Base-by-base conservation (phyloP, 2,797 vertebrate species). In the Synanceia verrucosa region DNA sequence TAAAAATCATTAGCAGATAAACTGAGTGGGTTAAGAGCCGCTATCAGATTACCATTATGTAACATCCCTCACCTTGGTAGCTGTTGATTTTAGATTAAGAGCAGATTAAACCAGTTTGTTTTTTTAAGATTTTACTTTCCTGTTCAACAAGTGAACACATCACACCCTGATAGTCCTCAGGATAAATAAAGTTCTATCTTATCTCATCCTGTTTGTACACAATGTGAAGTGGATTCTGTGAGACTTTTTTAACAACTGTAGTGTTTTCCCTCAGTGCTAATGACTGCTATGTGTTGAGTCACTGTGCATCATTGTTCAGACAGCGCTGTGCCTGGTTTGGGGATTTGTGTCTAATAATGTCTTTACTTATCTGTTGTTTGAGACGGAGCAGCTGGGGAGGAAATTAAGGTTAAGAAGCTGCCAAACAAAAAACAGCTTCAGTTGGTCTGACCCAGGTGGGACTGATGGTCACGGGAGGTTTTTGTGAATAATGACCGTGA, bases 361-460 rank as follows among this genome's bases (percentile, higher is more conserved):
- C n/a, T 66, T 75, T 16, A 36, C 29, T 73, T 75, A 37, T 46
- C 62, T 73, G 29, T 82, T 73, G 64, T 82, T 80, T 83, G 53
- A 28, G 28, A 65, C 14, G 44, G 51, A 69, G 53, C 84, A 88
- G 70, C 79, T 84, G 70, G 29, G 16, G 71, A 77, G 76, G 73
- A 83, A 65, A 61, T 74, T 24, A 52, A 21, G 31, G 55, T 76
- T 48, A 56, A 59, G 36, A 74, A 39, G 51, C 57, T 23, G n/a
- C 53, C 21, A 24, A 68, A 53, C 50, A 68, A 41, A 70, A 65
- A 24, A 43, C 52, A 66, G 65, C 34, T 78, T 69, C 57, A 63
- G 41, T 39, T 61, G 56, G 59, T 79, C n/a, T 36, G 55, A 69
- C 26, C 36, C 39, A 75, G 19, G 39, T 55, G 41, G 64, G 52